Evolutionary conservation across 1,140 invertebrate genomes (phyloP), one percentile per base, ranked within the genome.

Genomic region (Hormaphis cornu): DNA sequence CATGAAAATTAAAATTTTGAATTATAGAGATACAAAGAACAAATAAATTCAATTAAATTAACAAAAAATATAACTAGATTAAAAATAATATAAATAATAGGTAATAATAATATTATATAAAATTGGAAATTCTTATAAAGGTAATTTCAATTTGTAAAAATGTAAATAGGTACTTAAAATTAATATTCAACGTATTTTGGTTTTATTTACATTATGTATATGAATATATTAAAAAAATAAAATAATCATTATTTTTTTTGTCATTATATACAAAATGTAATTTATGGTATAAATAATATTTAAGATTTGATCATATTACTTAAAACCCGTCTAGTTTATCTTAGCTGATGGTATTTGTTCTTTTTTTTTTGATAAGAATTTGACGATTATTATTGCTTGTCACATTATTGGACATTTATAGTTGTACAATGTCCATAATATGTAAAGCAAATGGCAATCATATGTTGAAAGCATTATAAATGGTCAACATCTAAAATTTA

Each of bases 21-120:
- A 58, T 58, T 4, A 14, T 58, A 58, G 20, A 37, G 35, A 35
- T 58, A 58, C 54, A 58, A 7, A 58, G 54, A 58, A 58, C 54
- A 58, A 58, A 58, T 58, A 58, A 58, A 37, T 58, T 58, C 12
- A 58, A 24, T 58, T 58, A 58, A 58, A 40, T 24, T 58, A 58
- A 58, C 54, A 58, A 58, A 58, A 40, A 37, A 58, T 40, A 58
- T 58, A 58, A 58, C 54, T 58, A 24, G 40, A 37, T 16, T 40
- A 58, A 58, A 53, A 58, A 58, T 58, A n/a, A 58, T 58, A 58
- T 40, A 56, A 58, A 54, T 35, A 54, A 54, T 54, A 54, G 5
- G 22, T 48, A 48, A 28, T 52, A 54, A 33, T 1, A 33, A 30
- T 54, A 33, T 30, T 53, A 33, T 10, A 18, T 28, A 52, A 52